phyloP scores from a whole-genome alignment of 2,113 vertebrate genomes.

The Pteronura brasiliensis region DNA sequence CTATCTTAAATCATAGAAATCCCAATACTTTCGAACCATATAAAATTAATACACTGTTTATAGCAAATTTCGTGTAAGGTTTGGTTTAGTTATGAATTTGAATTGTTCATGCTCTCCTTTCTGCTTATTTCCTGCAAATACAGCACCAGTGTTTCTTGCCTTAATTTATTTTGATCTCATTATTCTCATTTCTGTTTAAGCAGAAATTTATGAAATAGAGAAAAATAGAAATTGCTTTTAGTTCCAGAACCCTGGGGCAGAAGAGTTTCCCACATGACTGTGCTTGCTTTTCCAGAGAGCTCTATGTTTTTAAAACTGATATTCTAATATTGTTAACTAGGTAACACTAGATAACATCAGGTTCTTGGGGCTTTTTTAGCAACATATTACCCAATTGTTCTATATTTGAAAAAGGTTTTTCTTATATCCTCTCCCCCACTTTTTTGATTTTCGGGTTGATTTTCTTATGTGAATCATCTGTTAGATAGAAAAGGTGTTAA shows the following conservation, averaged over 20 bases:
- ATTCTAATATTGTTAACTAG: background rate
- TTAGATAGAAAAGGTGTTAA: slow-evolving; percentile 69
- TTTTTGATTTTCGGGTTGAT: slow-evolving; percentile 1
- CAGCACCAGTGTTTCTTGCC: background rate
- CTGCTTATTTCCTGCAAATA: background rate
- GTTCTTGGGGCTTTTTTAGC: background rate
- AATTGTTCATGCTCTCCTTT: background rate
- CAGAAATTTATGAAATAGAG: background rate
- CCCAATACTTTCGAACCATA: background rate
- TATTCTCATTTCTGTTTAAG: background rate
- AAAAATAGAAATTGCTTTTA: slow-evolving; percentile 17
- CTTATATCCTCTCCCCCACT: background rate
- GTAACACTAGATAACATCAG: background rate
- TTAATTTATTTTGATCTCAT: background rate
- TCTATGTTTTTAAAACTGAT: background rate
- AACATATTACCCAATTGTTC: background rate
- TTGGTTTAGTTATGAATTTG: background rate
- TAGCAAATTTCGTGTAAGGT: background rate
- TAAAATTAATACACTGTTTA: background rate
- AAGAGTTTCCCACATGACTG: background rate
- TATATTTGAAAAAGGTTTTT: background rate
- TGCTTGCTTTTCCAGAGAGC: background rate
- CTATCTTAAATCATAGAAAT: background rate
- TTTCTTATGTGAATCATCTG: slow-evolving; percentile 46
- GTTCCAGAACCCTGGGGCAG: background rate